phyloP scores from a whole-genome alignment of 2,797 vertebrate genomes.

The Diceros bicornis region DNA sequence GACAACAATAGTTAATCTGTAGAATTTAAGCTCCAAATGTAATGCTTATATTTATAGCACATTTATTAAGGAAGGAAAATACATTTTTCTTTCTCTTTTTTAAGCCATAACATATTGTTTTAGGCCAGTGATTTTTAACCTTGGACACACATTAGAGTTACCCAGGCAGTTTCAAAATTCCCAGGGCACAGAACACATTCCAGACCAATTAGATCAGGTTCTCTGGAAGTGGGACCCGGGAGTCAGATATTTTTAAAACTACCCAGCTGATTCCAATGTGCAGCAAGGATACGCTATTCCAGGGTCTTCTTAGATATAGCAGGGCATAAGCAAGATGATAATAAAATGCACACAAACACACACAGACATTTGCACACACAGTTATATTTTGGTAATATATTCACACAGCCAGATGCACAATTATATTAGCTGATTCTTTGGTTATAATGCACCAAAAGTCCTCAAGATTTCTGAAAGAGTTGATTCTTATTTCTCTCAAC shows the following conservation, averaged over 20 bases:
- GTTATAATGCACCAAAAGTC: neutral
- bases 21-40: neutral
- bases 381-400: neutral
- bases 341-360: neutral
- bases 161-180: neutral
- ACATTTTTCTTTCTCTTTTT: neutral
- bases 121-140: neutral
- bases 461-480: neutral
- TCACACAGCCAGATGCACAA: neutral
- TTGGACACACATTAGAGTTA: neutral
- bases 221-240: neutral
- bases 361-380: neutral
- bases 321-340: neutral
- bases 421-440: neutral
- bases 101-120: neutral
- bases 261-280: neutral
- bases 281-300: neutral
- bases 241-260: neutral
- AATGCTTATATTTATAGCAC: neutral
- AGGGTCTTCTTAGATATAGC: neutral
- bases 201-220: neutral
- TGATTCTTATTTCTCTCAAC: neutral
- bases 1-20: neutral
- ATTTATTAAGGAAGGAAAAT: neutral
- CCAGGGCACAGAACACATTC: neutral